Percentiles rank a stretch among this genome's conserved stretches.
Conservation (phyloP, 2,888 invertebrate species). For the Drosophila subsilvestris region DNA sequence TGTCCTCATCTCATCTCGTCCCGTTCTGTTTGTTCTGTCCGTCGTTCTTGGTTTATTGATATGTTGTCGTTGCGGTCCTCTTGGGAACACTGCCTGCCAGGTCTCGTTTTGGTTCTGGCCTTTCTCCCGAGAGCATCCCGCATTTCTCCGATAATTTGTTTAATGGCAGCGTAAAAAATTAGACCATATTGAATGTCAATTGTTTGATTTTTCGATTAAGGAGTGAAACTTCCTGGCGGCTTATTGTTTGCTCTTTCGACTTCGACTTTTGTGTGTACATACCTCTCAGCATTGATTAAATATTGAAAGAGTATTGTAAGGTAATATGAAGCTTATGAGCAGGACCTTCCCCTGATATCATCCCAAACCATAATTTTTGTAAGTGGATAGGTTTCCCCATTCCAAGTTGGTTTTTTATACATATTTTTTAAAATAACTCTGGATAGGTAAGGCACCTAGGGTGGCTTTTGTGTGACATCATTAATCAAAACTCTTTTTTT, state of each 20-base stretch:
- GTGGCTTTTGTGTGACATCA: constrained; percentile 55
- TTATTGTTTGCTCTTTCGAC: constrained; percentile 41
- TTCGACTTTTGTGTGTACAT: constrained; percentile 3
- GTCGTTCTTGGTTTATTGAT: constrained; percentile 72
- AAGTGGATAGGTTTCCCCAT: constrained; percentile 42
- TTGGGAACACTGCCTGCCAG: constrained; percentile 52
- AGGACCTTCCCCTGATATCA: constrained; percentile 21
- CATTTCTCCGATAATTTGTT: constrained; percentile 76
- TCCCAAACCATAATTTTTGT: constrained; percentile 14
- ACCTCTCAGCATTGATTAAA: constrained; percentile 69
- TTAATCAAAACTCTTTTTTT: constrained; percentile 80
- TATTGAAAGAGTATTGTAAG: constrained; percentile 73
- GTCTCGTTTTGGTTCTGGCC: constrained; percentile 54
- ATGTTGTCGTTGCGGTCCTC: constrained; percentile 54
- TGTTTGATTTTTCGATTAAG: constrained; percentile 82
- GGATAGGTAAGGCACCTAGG: constrained; percentile 59
- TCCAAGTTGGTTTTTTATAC: constrained; percentile 8
- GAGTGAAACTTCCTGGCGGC: constrained; percentile 22
- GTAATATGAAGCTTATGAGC: constrained; percentile 63
- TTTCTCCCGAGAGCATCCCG: constrained; percentile 27
- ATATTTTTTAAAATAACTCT: constrained; percentile 35
- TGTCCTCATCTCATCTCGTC: constrained; percentile 19
- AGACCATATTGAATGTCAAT: constrained; percentile 83
- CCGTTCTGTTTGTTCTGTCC: constrained; percentile 41
- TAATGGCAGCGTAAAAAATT: constrained; percentile 82